phyloP scores from a whole-genome alignment of 2,113 vertebrate species.

The Aleadryas rufinucha region DNA sequence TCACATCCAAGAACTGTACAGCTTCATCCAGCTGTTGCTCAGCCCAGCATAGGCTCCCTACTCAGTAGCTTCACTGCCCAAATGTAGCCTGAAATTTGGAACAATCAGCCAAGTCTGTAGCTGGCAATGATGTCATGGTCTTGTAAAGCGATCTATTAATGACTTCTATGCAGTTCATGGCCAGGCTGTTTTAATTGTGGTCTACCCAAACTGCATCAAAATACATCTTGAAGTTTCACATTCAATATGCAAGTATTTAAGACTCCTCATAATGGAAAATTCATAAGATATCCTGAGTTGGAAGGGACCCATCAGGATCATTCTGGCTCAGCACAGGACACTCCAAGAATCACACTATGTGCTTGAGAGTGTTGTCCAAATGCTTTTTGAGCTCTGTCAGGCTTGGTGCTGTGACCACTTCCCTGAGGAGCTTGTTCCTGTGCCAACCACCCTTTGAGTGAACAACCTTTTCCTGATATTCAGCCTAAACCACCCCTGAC shows the following conservation, averaged over 20 bases:
- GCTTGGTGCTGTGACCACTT: not conserved
- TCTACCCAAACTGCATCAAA: not conserved
- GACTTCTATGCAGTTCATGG: not conserved
- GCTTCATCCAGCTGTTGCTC: not conserved
- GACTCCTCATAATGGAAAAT: not conserved
- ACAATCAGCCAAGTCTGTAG: not conserved
- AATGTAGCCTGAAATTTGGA: not conserved
- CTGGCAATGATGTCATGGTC: not conserved
- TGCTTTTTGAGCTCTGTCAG: not conserved
- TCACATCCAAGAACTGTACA: not conserved
- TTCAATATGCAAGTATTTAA: not conserved
- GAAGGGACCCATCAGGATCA: not conserved
- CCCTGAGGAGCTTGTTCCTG: not conserved
- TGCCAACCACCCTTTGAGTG: rapidly evolving
- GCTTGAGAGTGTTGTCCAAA: not conserved
- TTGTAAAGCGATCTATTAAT: rapidly evolving
- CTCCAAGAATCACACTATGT: not conserved
- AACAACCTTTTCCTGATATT: not conserved
- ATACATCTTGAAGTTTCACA: not conserved
- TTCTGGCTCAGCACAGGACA: not conserved
- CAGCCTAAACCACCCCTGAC: rapidly evolving
- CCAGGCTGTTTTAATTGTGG: rapidly evolving
- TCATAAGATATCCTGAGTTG: not conserved
- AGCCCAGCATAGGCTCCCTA: not conserved
- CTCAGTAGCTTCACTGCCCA: not conserved